Percentiles rank a stretch among this genome's conserved stretches.
phyloP scores from a whole-genome alignment of 92 coral and sea anemone genomes.

The Montipora capitata region DNA sequence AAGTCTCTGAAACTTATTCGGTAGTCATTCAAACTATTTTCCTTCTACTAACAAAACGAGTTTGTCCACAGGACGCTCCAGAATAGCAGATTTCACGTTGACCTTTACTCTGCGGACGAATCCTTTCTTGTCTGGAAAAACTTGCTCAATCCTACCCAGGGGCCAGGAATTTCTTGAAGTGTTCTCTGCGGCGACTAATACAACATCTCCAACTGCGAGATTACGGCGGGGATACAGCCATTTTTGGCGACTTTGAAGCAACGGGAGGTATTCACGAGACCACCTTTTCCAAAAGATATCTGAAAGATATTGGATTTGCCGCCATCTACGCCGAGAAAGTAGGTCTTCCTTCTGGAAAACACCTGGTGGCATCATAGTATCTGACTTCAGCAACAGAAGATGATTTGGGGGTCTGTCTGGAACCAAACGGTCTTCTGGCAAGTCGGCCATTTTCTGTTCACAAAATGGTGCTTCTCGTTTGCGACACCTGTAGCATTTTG shows the following conservation, averaged over 20 bases:
- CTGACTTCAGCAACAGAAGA: too few relatives aligned
- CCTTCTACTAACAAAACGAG: neutral
- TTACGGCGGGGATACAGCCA: neutral
- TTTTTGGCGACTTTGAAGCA: too few relatives aligned
- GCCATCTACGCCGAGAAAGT: too few relatives aligned
- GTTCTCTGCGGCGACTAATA: too few relatives aligned
- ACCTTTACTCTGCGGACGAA: neutral
- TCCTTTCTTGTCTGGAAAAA: too few relatives aligned
- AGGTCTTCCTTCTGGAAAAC: too few relatives aligned
- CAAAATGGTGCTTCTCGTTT: too few relatives aligned
- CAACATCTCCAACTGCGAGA: neutral
- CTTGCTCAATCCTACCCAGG: too few relatives aligned
- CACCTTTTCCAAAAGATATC: neutral
- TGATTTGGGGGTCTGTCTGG: neutral
- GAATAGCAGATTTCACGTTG: neutral
- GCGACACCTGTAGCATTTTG: too few relatives aligned
- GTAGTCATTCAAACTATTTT: neutral
- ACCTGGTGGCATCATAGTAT: too few relatives aligned
- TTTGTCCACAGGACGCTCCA: neutral
- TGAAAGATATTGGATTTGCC: too few relatives aligned
- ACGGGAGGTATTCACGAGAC: neutral
- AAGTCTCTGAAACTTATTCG: neutral
- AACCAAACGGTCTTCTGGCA: neutral
- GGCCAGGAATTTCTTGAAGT: too few relatives aligned
- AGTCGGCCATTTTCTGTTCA: neutral